phyloP scores from a whole-genome alignment of 2,797 vertebrate genomes.

The Poeciliopsis gracilis region DNA sequence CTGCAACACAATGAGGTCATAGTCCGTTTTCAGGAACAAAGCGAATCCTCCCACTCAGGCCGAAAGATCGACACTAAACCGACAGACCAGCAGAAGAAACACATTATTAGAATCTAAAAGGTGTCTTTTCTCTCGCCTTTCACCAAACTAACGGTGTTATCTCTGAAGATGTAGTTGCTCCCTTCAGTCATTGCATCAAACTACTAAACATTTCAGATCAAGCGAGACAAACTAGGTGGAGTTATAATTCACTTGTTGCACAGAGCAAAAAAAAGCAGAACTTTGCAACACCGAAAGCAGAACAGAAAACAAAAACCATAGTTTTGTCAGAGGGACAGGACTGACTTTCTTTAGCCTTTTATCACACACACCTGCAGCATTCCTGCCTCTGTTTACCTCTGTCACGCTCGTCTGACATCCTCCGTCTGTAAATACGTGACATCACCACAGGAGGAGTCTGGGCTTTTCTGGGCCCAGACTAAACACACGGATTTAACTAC shows the following conservation, averaged over 20 bases:
- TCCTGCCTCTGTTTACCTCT: slow-evolving; percentile 47
- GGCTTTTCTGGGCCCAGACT: slow-evolving; percentile 36
- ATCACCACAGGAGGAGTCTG: slow-evolving; percentile 36
- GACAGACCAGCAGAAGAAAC: background rate
- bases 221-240: background rate
- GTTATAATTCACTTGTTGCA: background rate
- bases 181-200: background rate
- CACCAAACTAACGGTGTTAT: too few relatives aligned
- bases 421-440: slow-evolving; percentile 55
- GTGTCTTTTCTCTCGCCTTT: background rate
- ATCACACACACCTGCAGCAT: slow-evolving; percentile 65
- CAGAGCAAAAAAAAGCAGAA: slow-evolving; percentile 26
- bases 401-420: slow-evolving; percentile 34
- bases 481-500: slow-evolving; percentile 30
- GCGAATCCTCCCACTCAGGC: slow-evolving; percentile 43
- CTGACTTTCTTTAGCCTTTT: slow-evolving; percentile 29
- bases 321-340: slow-evolving; percentile 15
- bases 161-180: background rate
- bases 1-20: slow-evolving; percentile 74
- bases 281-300: slow-evolving; percentile 13
- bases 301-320: slow-evolving; percentile 5
- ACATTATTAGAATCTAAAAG: background rate
- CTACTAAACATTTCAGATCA: background rate
- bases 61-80: slow-evolving; percentile 30
- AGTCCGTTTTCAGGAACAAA: slow-evolving; percentile 47